A percentile compares a stretch with the other conserved stretches of the same genome.
phyloP scores from a whole-genome alignment of 2,888 invertebrate species.

The Dicycla oo region DNA sequence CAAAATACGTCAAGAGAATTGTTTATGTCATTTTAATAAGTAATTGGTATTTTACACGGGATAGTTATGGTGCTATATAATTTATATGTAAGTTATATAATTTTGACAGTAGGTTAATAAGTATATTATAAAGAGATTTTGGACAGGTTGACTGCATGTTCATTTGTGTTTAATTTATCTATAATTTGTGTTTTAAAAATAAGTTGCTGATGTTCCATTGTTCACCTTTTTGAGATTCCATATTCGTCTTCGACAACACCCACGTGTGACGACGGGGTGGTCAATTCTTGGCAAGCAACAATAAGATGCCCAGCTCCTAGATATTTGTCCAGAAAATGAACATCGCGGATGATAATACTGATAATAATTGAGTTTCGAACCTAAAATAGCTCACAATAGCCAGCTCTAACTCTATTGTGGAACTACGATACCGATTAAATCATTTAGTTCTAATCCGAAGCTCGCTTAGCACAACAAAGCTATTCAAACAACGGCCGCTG shows the following conservation, averaged over 20 bases:
- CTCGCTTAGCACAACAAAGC: conserved; percentile 50
- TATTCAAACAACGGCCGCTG: conserved; percentile 26
- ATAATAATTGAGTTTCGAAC: background rate
- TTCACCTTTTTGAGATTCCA: background rate
- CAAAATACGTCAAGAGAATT: no score
- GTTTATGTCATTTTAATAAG: no score
- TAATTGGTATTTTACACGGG: no score
- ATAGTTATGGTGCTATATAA: no score
- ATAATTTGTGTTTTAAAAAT: background rate
- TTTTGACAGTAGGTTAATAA: no score
- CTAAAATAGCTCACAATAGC: conserved; percentile 11
- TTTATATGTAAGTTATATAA: no score
- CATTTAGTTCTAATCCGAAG: conserved; percentile 34
- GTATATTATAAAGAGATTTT: no score
- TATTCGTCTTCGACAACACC: background rate
- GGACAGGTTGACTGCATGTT: background rate
- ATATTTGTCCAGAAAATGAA: background rate
- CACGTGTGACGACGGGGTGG: no score
- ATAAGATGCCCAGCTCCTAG: background rate
- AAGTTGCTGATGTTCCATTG: no score
- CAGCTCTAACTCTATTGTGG: background rate
- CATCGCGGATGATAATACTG: background rate
- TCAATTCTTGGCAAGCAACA: background rate
- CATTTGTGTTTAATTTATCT: no score
- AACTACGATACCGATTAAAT: conserved; percentile 26